These are phyloP conservation scores for Tenebrio molitor DNA, from an alignment of 1,140 invertebrate species.

Conservation along the genomic window DNA sequence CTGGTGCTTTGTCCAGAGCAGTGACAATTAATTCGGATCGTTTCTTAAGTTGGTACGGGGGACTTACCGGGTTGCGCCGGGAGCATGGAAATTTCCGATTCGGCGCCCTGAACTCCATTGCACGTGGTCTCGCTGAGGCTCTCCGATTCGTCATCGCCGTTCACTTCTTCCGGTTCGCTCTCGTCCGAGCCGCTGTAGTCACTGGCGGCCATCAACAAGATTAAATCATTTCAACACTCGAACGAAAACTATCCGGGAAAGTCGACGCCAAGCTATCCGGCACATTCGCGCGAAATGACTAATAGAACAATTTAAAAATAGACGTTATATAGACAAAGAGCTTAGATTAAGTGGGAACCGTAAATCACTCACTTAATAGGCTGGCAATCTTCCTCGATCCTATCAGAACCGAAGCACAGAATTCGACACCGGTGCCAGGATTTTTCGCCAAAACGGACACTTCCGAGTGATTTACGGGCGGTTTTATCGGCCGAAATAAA, in stretches of 20 bases:
- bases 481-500: not conserved
- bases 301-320: slow-evolving; percentile 27
- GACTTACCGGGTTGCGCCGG: not conserved
- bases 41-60: not conserved
- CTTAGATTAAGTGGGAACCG: slow-evolving; percentile 3
- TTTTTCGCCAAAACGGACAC: slow-evolving; percentile 10
- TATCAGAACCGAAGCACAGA: not conserved
- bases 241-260: slow-evolving; percentile 2
- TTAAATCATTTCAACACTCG: slow-evolving; percentile 5
- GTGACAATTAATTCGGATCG: too few species aligned
- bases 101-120: not conserved
- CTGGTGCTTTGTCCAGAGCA: too few species aligned
- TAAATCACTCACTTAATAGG: slow-evolving; percentile 19
- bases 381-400: slow-evolving; percentile 13
- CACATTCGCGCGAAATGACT: slow-evolving; percentile 15
- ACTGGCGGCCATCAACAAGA: slow-evolving; percentile 16
- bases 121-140: slow-evolving; percentile 5
- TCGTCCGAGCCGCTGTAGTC: slow-evolving; percentile 44
- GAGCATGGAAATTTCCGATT: slow-evolving; percentile 1
- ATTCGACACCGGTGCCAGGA: not conserved
- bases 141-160: slow-evolving; percentile 36
- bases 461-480: not conserved
- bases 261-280: slow-evolving; percentile 12
- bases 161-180: slow-evolving; percentile 28
- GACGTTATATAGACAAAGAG: slow-evolving; percentile 30